Percentiles rank a stretch among this genome's conserved stretches.
Conservation (phyloP, 2,797 vertebrate species). For the Holocentrus rufus region DNA sequence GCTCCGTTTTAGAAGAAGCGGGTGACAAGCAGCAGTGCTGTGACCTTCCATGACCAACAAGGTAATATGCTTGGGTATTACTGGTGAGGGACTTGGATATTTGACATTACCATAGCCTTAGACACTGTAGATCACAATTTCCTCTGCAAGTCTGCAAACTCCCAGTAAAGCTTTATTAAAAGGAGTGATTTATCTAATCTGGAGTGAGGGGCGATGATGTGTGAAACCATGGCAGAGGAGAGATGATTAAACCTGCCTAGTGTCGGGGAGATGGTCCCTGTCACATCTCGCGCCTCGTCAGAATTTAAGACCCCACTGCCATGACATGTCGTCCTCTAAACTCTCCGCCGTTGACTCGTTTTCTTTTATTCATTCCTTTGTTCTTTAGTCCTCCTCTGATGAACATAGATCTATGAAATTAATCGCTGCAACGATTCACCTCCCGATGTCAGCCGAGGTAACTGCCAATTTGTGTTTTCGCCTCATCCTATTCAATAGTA, state of each 20-base stretch:
- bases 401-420: conserved; percentile 52
- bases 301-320: conserved; percentile 55
- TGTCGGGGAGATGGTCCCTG: conserved; percentile 60
- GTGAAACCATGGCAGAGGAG: conserved; percentile 49
- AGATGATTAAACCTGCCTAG: conserved; percentile 64
- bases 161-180: conserved; percentile 62
- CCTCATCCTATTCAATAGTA: conserved; percentile 17
- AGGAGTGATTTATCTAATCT: conserved; percentile 67
- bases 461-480: neutral
- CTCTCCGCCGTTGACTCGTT: conserved; percentile 29
- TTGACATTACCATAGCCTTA: conserved; percentile 50
- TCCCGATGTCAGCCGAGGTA: conserved; percentile 9
- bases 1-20: conserved; percentile 25
- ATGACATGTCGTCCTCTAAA: conserved; percentile 54
- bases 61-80: conserved; percentile 44
- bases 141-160: conserved; percentile 55
- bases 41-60: conserved; percentile 58
- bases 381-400: conserved; percentile 51
- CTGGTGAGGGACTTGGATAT: conserved; percentile 55
- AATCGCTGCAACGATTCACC: conserved; percentile 52
- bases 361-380: conserved; percentile 50
- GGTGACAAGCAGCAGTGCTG: conserved; percentile 20
- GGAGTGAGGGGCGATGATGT: conserved; percentile 49
- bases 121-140: conserved; percentile 46
- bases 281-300: conserved; percentile 53